These are phyloP conservation scores for Lasioglossum vierecki DNA, from an alignment of 2,888 invertebrate genomes.

Conservation along the genomic window DNA sequence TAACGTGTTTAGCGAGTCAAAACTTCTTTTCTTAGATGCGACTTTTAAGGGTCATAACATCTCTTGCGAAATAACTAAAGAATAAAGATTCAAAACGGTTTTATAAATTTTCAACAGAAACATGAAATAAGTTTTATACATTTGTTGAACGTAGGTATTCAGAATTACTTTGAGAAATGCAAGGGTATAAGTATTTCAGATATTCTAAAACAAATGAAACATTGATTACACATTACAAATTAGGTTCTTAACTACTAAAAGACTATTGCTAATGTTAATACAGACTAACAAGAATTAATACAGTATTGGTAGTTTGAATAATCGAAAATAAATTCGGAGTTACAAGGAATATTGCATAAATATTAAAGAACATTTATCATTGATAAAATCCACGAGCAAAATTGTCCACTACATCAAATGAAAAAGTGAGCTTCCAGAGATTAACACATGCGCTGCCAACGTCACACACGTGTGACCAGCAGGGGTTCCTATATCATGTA, in stretches of 20 bases:
- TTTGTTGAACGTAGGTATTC: no score
- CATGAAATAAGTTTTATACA: no score
- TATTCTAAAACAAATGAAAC: no score
- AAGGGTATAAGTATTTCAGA: no score
- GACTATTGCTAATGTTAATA: neutral
- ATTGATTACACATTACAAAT: no score
- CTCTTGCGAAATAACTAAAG: neutral
- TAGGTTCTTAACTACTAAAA: no score
- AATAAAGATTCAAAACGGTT: no score
- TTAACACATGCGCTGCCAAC: neutral
- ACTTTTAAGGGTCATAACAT: neutral
- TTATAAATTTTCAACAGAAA: no score
- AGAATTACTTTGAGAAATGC: no score
- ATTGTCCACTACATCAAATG: neutral
- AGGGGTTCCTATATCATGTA: neutral
- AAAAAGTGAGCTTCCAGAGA: neutral
- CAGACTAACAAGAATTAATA: neutral
- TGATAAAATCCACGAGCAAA: neutral
- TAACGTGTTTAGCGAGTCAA: neutral
- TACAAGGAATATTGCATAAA: no score
- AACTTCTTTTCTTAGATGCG: neutral
- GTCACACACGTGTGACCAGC: neutral
- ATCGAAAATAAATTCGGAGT: neutral
- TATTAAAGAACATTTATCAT: neutral
- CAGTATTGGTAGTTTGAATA: neutral